Conservation (phyloP, 2,888 invertebrate species). For the Onthophagus sagittarius region DNA sequence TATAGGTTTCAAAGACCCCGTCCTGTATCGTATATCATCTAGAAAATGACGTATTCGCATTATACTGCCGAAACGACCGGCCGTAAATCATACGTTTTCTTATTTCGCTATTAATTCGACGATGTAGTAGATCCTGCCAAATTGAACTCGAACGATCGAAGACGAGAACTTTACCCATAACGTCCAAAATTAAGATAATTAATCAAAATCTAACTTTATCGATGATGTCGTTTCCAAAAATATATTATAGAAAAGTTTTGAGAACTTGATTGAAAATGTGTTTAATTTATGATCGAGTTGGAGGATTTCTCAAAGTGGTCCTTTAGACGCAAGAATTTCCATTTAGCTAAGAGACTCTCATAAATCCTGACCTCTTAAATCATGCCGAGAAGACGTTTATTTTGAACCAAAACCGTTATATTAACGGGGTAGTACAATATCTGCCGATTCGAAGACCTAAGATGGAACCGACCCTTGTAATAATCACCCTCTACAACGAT, state of each 20-base stretch:
- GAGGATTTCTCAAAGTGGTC: background rate
- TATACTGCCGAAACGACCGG: slow-evolving; percentile 30
- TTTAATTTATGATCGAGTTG: background rate
- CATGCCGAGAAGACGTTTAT: background rate
- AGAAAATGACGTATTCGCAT: slow-evolving; percentile 16
- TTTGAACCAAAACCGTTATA: background rate
- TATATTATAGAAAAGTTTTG: too few species aligned
- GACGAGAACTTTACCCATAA: slow-evolving; percentile 25
- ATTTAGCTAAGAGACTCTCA: background rate
- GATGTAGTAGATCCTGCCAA: slow-evolving; percentile 20
- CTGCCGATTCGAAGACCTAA: background rate
- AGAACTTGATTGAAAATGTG: too few species aligned
- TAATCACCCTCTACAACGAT: background rate
- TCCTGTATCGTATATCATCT: slow-evolving; percentile 19
- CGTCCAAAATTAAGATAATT: background rate
- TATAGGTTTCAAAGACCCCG: slow-evolving; percentile 16
- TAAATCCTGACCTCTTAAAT: background rate
- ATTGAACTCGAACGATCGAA: slow-evolving; percentile 29
- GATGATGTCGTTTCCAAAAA: background rate
- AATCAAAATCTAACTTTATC: background rate
- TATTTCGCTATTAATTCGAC: slow-evolving; percentile 38
- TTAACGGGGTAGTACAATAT: background rate
- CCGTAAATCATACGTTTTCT: slow-evolving; percentile 40
- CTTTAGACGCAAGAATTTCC: background rate
- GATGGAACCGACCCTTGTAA: background rate